Percentiles rank a stretch among this genome's conserved stretches.
phyloP scores from a whole-genome alignment of 2,113 vertebrate species.

The Prunella himalayana region DNA sequence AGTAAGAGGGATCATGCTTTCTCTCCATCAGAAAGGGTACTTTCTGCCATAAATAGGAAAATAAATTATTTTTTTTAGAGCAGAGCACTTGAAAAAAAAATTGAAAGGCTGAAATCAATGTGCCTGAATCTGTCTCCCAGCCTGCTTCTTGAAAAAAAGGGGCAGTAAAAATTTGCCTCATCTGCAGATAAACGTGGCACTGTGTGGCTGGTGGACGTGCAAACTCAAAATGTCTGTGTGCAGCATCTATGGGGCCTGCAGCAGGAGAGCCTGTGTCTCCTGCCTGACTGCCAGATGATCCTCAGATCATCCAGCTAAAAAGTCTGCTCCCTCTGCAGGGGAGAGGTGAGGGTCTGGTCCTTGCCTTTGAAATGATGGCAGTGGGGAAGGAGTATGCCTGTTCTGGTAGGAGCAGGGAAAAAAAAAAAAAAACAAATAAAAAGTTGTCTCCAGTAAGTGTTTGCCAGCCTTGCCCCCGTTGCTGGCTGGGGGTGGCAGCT shows the following conservation, averaged over 20 bases:
- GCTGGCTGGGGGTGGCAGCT: neutral
- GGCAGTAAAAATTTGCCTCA: neutral
- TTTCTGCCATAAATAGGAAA: neutral
- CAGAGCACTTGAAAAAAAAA: neutral
- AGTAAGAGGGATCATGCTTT: neutral
- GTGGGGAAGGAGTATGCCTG: neutral
- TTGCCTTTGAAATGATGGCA: neutral
- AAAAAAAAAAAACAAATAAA: neutral
- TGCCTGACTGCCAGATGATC: neutral
- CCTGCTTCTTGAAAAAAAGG: neutral
- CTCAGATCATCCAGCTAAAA: neutral
- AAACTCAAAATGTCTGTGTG: neutral
- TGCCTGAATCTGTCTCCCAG: neutral
- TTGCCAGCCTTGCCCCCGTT: rapidly evolving
- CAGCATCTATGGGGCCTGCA: neutral
- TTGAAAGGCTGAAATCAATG: neutral
- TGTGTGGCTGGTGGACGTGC: neutral
- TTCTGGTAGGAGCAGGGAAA: neutral
- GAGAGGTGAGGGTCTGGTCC: neutral
- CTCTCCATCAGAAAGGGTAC: neutral
- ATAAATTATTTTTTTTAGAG: neutral
- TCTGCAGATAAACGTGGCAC: neutral
- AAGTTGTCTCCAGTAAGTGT: neutral
- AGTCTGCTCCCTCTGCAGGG: neutral
- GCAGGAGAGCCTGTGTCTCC: neutral